phyloP scores from a whole-genome alignment of 2,113 vertebrate species.

The Tringa solitaria region DNA sequence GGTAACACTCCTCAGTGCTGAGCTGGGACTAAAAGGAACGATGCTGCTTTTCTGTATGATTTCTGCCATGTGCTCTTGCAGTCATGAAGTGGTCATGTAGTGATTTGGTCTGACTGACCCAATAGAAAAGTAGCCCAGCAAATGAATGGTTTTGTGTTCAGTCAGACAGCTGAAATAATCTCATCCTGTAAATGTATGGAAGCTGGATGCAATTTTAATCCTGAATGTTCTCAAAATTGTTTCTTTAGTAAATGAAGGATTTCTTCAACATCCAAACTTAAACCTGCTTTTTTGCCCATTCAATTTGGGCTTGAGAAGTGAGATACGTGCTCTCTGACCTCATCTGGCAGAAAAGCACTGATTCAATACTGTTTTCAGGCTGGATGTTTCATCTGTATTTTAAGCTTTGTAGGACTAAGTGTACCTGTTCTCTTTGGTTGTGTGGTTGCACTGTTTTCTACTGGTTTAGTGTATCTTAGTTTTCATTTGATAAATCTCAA shows the following conservation, averaged over 20 bases:
- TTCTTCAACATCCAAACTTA: not conserved
- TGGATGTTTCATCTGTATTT: not conserved
- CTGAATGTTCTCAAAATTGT: not conserved
- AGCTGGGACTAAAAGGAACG: not conserved
- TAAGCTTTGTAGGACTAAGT: not conserved
- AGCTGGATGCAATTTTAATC: not conserved
- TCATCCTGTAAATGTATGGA: not conserved
- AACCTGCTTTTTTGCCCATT: not conserved
- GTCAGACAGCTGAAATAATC: not conserved
- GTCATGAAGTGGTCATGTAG: not conserved
- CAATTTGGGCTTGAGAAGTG: not conserved
- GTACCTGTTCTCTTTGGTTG: not conserved
- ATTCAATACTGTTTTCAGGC: not conserved
- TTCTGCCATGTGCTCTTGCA: not conserved
- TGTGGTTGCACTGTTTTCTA: not conserved
- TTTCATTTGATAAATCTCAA: not conserved
- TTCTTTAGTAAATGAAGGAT: not conserved
- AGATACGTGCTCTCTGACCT: not conserved
- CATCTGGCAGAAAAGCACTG: not conserved
- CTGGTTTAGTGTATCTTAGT: not conserved
- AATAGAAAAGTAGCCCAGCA: not conserved
- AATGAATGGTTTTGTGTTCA: not conserved
- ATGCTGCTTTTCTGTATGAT: not conserved
- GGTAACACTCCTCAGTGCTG: not conserved
- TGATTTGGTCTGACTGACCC: not conserved